Evolutionary conservation across 2,888 invertebrate species (phyloP), one percentile per base, ranked within the genome.

Genomic region (Magallana nippona): DNA sequence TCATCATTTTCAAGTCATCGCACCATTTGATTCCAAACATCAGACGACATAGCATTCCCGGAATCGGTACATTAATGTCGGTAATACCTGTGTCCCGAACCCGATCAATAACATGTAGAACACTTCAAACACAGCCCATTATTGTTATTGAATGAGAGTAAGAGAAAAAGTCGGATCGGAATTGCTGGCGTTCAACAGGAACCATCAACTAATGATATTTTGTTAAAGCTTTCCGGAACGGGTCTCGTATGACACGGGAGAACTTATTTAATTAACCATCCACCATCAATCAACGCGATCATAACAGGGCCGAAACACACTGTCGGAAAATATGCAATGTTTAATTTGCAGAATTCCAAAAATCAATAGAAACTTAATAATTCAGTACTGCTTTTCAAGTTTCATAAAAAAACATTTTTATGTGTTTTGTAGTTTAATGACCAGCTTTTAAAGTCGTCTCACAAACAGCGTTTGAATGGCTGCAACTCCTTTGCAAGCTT

Each of bases 161-260:
- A 57, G 58, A 63, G 84, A 80, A 57, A 83, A 82, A 79, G 83
- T 77, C 57, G 63, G 62, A 84, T 79, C 85, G 84, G 85, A 86
- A 86, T 84, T 82, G 80, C 80, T 27, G 71, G 71, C 71, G 71
- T 27, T 82, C 78, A 81, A 83, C 85, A 85, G 81, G 71, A 82
- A 77, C 84, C 80, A 86, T 84, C 84, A 86, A 83, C 84, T 86
- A 86, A 86, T 86, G 85, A 86, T 86, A 86, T 86, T 86, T 86
- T 83, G 85, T 86, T 83, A 56, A 80, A 86, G 85, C 84, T 82
- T 84, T 82, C 80, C 78, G 82, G 85, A 84, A 86, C 83, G 84
- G 83, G 84, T 83, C 79, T 82, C 83, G 83, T 82, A 82, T 86
- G 82, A 78, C 85, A 84, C 56, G 77, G 82, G 77, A 84, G 80